Evolutionary conservation across 2,797 vertebrate genomes (phyloP), one percentile per base, ranked within the genome.

Genomic region (Austrolebias charrua): DNA sequence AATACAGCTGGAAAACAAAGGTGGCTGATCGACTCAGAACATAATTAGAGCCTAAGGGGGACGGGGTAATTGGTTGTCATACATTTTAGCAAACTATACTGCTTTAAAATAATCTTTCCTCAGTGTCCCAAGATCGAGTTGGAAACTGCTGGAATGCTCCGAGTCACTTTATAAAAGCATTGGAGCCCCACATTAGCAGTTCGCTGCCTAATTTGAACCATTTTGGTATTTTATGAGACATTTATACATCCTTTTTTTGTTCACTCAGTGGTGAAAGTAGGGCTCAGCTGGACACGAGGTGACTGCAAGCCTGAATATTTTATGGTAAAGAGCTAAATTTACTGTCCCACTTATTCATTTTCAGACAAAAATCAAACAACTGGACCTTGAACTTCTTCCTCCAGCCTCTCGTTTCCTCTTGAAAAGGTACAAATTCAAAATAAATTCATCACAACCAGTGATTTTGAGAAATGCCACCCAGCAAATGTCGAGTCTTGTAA

Each of bases 381-480:
- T 16, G 60, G 51, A 71, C 40, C 33, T 7, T 18, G 12, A 66
- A 33, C 10, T 11, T 29, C 40, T 63, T 65, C 44, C 52, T 20
- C 38, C 52, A 67, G 63, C 40, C 56, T 29, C 5, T 59, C 53
- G 29, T 74, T 59, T 62, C 65, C 45, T 71, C n/a, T 12, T 40
- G 61, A 48, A 62, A 63, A 71, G 55, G 54, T 64, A 64, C 38
- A 53, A 62, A 63, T 72, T 60, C 42, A 72, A 76, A 56, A 51
- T 69, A 29, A 75, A 6, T 66, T 55, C 56, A 75, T 69, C 56
- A 70, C 49, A 15, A 60, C 59, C 72, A 78, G 76, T 63, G 66
- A 67, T 44, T 33, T 19, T 15, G 69, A 60, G 45, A 47, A 75
- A 65, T 43, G 42, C 54, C 68, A 57, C 63, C 67, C 59, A 61